Evolutionary conservation across 2,113 vertebrate species (phyloP).

Genomic region (Cebus imitator): DNA sequence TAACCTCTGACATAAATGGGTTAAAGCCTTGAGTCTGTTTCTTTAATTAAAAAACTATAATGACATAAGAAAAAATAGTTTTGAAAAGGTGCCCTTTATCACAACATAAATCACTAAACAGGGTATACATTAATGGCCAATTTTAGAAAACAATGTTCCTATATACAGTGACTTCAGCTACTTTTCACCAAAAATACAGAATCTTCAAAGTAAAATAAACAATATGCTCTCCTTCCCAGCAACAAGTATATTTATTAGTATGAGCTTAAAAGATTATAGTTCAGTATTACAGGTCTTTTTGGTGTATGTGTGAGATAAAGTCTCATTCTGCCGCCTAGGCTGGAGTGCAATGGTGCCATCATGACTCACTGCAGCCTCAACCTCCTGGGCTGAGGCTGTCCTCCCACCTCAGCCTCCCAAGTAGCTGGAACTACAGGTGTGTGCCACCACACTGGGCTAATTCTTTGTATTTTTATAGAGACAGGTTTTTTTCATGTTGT

Average conservation of each 20-base stretch:
- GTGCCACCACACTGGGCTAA: too few species aligned
- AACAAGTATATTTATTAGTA: constrained; percentile 5
- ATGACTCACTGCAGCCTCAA: too few species aligned
- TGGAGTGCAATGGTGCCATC: too few species aligned
- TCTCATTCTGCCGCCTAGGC: too few species aligned
- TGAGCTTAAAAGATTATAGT: neutral
- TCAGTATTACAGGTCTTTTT: neutral
- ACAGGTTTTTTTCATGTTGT: too few species aligned
- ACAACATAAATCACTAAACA: neutral
- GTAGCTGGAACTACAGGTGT: too few species aligned
- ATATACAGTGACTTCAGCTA: neutral
- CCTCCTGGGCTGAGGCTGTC: too few species aligned
- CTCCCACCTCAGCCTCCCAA: too few species aligned
- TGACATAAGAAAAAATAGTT: neutral
- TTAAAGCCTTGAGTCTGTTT: neutral
- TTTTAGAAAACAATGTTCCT: constrained; percentile 10
- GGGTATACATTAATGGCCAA: neutral
- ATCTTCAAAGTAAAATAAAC: constrained; percentile 38
- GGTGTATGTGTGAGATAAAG: too few species aligned
- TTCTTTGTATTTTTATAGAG: too few species aligned
- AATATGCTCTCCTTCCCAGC: neutral
- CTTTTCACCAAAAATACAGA: constrained; percentile 31
- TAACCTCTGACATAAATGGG: too few species aligned
- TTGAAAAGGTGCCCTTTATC: neutral
- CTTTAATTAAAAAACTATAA: constrained; percentile 20